These are phyloP conservation scores for Strigamia transsilvanica DNA, from an alignment of 2,888 invertebrate genomes.

Conservation along the genomic window DNA sequence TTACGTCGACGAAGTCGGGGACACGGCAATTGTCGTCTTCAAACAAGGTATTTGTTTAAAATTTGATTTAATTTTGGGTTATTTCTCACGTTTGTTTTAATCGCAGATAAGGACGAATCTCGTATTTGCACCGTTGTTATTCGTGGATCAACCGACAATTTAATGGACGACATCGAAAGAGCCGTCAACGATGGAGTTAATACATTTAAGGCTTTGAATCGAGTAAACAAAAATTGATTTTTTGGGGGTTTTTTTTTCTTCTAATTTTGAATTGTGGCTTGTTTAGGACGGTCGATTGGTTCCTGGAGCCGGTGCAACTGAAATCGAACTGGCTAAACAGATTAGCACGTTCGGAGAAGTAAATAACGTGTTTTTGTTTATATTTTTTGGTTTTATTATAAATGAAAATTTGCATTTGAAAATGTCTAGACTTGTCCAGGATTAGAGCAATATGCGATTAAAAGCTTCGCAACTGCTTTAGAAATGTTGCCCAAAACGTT, in stretches of 20 bases:
- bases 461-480: slow-evolving; percentile 85
- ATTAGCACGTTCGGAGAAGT: slow-evolving; percentile 85
- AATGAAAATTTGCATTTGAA: not conserved
- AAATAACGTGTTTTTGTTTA: too few species aligned
- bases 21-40: slow-evolving; percentile 94
- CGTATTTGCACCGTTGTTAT: slow-evolving; percentile 89
- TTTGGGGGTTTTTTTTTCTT: too few species aligned
- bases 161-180: slow-evolving; percentile 98
- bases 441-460: slow-evolving; percentile 94
- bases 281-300: slow-evolving; percentile 74
- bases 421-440: slow-evolving; percentile 78
- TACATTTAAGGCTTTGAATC: slow-evolving; percentile 90
- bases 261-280: too few species aligned
- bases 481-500: slow-evolving; percentile 91
- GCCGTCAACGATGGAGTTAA: slow-evolving; percentile 99
- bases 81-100: not conserved
- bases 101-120: slow-evolving; percentile 74
- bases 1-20: slow-evolving; percentile 91
- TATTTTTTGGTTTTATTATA: too few species aligned
- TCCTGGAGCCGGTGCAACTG: slow-evolving; percentile 94
- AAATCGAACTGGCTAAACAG: slow-evolving; percentile 90
- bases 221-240: slow-evolving; percentile 66
- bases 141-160: slow-evolving; percentile 95
- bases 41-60: slow-evolving; percentile 72
- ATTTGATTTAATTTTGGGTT: too few species aligned